Percentiles rank a stretch among this genome's conserved stretches.
Evolutionary conservation across 2,888 invertebrate species (phyloP).

Genomic region (Himalopsyche anomala): DNA sequence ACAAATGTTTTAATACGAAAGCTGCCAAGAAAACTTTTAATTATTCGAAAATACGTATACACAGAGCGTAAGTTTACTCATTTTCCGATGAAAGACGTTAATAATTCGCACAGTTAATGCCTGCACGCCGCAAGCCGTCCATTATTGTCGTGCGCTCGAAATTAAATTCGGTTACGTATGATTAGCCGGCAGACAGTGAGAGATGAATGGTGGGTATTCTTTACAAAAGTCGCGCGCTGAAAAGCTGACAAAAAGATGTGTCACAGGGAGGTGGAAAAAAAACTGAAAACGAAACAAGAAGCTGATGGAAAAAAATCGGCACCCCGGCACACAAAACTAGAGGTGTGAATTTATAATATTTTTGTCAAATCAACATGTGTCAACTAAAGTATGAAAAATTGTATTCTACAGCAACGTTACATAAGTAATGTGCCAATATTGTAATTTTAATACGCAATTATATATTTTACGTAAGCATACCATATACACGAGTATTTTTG

Average conservation of each 20-base stretch:
- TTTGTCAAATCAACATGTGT: too few species aligned
- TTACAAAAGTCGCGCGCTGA: neutral
- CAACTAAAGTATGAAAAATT: too few species aligned
- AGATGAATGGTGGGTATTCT: slow-evolving; percentile 12
- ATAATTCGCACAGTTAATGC: neutral
- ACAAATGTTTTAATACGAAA: neutral
- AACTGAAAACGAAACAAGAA: neutral
- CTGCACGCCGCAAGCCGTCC: slow-evolving; percentile 6
- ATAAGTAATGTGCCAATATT: too few species aligned
- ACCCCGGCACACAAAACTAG: neutral
- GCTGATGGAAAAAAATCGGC: slow-evolving; percentile 11
- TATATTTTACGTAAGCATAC: too few species aligned
- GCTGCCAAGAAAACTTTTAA: slow-evolving; percentile 34
- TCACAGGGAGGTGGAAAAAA: neutral
- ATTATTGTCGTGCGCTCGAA: slow-evolving; percentile 16
- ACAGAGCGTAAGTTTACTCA: neutral
- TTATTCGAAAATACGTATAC: neutral
- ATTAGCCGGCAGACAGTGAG: slow-evolving; percentile 9
- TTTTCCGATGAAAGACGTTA: slow-evolving; percentile 18
- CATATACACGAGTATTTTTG: too few species aligned
- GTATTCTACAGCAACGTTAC: too few species aligned
- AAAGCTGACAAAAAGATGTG: neutral
- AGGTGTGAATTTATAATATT: too few species aligned
- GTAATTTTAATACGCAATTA: too few species aligned
- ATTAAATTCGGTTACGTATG: slow-evolving; percentile 34